These are phyloP conservation scores for Chamaetylas fuelleborni DNA, from an alignment of 2,113 vertebrate genomes.

Conservation along the genomic window DNA sequence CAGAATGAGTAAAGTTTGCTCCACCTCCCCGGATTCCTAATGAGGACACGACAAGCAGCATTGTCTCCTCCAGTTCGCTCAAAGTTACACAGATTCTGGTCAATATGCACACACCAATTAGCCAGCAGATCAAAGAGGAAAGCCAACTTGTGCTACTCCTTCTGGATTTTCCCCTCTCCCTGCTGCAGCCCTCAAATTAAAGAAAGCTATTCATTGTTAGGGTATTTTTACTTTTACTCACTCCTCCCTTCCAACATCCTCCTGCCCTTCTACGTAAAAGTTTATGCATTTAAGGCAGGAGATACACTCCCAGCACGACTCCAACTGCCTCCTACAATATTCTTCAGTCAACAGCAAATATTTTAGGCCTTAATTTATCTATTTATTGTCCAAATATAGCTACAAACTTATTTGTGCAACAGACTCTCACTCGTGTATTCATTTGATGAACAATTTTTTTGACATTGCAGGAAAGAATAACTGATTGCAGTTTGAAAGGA, in stretches of 20 bases:
- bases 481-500: neutral
- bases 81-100: neutral
- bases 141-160: neutral
- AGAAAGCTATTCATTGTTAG: neutral
- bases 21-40: neutral
- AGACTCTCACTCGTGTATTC: neutral
- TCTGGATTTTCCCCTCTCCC: neutral
- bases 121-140: neutral
- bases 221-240: neutral
- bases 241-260: neutral
- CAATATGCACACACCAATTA: neutral
- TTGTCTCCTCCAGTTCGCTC: neutral
- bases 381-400: neutral
- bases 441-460: neutral
- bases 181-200: neutral
- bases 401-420: neutral
- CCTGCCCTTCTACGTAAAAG: neutral
- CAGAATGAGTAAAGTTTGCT: neutral
- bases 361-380: neutral
- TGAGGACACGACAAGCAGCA: neutral
- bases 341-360: neutral
- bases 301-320: neutral
- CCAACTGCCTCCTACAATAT: neutral
- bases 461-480: neutral
- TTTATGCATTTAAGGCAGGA: neutral